Evolutionary conservation across 1,140 invertebrate species (phyloP).

Genomic region (Calliopsis andreniformis): DNA sequence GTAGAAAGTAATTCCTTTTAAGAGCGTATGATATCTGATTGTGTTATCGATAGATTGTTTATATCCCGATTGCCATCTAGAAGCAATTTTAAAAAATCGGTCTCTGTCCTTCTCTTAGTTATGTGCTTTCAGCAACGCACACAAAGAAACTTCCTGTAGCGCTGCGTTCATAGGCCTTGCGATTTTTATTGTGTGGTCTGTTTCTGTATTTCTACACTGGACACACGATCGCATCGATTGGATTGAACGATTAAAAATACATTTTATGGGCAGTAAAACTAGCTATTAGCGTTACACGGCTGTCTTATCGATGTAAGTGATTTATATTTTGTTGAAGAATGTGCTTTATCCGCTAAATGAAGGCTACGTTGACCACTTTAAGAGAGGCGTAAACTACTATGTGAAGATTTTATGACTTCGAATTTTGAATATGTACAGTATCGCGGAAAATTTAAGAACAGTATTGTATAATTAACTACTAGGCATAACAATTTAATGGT

Average conservation of each 20-base stretch:
- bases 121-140: neutral
- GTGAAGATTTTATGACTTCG: neutral
- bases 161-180: neutral
- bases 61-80: neutral
- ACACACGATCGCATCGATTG: constrained; percentile 4
- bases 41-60: constrained; percentile 6
- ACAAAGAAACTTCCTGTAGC: neutral
- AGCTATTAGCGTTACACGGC: constrained; percentile 17
- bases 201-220: neutral
- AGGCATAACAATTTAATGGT: too few species aligned
- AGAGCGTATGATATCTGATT: neutral
- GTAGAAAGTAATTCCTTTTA: constrained; percentile 8
- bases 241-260: constrained; percentile 3
- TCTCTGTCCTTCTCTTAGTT: neutral
- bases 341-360: neutral
- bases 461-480: too few species aligned
- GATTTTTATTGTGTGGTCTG: neutral
- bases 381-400: neutral
- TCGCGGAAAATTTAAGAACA: neutral
- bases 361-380: neutral
- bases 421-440: neutral
- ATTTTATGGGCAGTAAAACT: constrained; percentile 39
- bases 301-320: constrained; percentile 10
- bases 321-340: constrained; percentile 18
- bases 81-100: neutral